Conservation (phyloP, 2,113 vertebrate species). For the Saimiri boliviensis region DNA sequence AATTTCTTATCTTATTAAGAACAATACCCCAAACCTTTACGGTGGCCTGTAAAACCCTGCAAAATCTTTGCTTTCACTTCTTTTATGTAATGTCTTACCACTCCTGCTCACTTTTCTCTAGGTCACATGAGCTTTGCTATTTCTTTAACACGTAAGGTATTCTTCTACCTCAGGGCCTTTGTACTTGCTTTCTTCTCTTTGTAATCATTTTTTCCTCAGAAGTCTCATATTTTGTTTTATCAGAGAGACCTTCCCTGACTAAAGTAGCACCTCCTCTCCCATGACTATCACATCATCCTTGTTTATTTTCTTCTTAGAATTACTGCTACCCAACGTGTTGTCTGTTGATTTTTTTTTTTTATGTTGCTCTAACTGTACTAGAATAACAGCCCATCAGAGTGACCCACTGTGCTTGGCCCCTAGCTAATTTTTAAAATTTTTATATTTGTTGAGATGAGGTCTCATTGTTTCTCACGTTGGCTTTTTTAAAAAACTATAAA, state of each 20-base stretch:
- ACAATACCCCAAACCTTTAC: not conserved
- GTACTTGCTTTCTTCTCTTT: not conserved
- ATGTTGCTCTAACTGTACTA: not conserved
- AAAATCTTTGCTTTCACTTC: not conserved
- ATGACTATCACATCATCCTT: not conserved
- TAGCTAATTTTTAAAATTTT: too few species aligned
- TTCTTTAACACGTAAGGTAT: not conserved
- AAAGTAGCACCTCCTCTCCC: not conserved
- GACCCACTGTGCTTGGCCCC: too few species aligned
- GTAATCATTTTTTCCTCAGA: not conserved
- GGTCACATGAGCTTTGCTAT: not conserved
- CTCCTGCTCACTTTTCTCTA: not conserved
- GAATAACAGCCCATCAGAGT: not conserved
- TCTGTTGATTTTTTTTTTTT: conserved; percentile 19
- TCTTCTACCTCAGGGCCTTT: not conserved
- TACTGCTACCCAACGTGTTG: not conserved
- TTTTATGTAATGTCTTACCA: not conserved
- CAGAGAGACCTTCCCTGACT: not conserved
- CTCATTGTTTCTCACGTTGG: too few species aligned
- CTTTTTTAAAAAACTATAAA: too few species aligned
- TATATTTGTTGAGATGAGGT: too few species aligned
- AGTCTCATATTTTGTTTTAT: not conserved
- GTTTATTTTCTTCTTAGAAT: not conserved
- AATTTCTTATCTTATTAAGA: not conserved
- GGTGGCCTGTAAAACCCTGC: not conserved